Evolutionary conservation across 2,797 vertebrate genomes (phyloP).

Genomic region (Esox masquinongy): DNA sequence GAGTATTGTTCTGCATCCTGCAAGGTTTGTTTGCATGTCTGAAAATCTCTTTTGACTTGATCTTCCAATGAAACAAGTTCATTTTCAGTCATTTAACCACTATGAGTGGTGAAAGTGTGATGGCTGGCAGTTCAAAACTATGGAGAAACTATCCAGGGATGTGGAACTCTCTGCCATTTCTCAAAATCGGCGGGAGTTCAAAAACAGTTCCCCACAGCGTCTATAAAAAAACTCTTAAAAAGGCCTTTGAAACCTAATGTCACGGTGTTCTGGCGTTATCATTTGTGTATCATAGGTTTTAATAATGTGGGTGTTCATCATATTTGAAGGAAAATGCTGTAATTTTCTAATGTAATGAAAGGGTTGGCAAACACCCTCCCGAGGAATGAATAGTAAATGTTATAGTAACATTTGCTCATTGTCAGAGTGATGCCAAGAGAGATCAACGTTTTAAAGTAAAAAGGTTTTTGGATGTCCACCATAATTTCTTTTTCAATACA

Average conservation of each 20-base stretch:
- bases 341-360: conserved; percentile 38
- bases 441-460: conserved; percentile 29
- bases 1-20: conserved; percentile 11
- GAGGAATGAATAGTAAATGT: conserved; percentile 25
- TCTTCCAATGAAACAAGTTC: conserved; percentile 20
- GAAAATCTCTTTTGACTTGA: conserved; percentile 34
- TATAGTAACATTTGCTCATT: conserved; percentile 32
- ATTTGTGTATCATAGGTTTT: conserved; percentile 50
- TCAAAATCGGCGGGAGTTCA: conserved; percentile 25
- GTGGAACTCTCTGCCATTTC: conserved; percentile 20
- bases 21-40: conserved; percentile 41
- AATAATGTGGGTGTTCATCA: conserved; percentile 42
- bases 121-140: conserved; percentile 2
- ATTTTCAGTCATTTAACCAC: conserved; percentile 50
- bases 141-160: conserved; percentile 35
- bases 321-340: conserved; percentile 39
- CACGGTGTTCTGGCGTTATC: conserved; percentile 30
- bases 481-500: conserved; percentile 36
- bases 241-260: conserved; percentile 21
- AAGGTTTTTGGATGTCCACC: conserved; percentile 36
- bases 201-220: conserved; percentile 18
- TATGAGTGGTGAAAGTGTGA: conserved; percentile 45
- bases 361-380: conserved; percentile 21
- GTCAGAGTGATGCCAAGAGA: conserved; percentile 31
- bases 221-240: conserved; percentile 18